These are phyloP conservation scores for Sphyrna mokarran DNA, from an alignment of 2,113 vertebrate genomes.

Conservation along the genomic window DNA sequence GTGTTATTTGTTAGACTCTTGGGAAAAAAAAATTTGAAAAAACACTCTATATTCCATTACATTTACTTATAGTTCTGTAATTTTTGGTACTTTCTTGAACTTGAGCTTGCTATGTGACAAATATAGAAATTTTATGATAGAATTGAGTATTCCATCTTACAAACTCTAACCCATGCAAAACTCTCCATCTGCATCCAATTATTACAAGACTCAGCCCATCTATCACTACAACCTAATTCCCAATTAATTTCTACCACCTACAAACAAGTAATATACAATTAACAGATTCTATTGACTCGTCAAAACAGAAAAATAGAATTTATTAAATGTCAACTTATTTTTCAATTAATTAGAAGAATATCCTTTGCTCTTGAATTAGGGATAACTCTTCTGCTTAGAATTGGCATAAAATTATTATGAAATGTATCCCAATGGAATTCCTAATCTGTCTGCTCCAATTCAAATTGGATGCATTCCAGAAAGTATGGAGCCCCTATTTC, in stretches of 20 bases:
- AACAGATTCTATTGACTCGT: background rate
- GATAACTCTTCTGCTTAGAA: too few species aligned
- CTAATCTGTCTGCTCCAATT: too few species aligned
- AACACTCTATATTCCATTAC: background rate
- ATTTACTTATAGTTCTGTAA: background rate
- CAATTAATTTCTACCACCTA: background rate
- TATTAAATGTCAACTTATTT: background rate
- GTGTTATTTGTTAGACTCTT: too few species aligned
- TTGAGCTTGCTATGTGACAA: background rate
- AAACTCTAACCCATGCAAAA: background rate
- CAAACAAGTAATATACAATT: background rate
- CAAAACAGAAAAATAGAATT: too few species aligned
- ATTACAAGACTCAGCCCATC: background rate
- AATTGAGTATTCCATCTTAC: background rate
- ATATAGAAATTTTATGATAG: background rate
- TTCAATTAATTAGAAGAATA: background rate
- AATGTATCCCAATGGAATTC: too few species aligned
- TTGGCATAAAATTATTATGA: too few species aligned
- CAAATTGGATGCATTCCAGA: too few species aligned
- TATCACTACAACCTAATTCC: background rate
- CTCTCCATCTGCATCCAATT: background rate
- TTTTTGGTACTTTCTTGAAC: background rate
- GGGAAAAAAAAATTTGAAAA: too few species aligned
- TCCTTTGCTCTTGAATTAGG: too few species aligned
- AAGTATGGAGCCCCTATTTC: too few species aligned